Percentiles rank a stretch among this genome's conserved stretches.
Evolutionary conservation across 2,113 vertebrate genomes (phyloP).

Genomic region (Marcusenius ussheri): DNA sequence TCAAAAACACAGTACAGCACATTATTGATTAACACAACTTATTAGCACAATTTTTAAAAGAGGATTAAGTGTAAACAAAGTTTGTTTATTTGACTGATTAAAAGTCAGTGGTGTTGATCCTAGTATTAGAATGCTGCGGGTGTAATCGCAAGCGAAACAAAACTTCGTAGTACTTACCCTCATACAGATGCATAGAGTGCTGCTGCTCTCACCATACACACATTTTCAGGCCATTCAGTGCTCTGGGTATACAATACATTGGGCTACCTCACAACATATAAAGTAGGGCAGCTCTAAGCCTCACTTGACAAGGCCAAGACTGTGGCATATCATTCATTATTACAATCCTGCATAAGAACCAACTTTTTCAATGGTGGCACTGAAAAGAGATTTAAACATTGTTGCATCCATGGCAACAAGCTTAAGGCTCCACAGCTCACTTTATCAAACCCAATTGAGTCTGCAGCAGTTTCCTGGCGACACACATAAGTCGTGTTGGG

Average conservation of each 20-base stretch:
- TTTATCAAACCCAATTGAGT: neutral
- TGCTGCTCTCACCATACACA: neutral
- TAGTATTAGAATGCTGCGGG: neutral
- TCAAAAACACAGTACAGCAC: neutral
- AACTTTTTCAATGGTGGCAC: neutral
- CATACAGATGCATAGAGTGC: neutral
- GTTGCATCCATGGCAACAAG: neutral
- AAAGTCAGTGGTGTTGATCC: neutral
- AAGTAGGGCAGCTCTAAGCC: neutral
- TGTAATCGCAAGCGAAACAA: neutral
- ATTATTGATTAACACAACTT: neutral
- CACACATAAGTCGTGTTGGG: neutral
- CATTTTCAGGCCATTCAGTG: neutral
- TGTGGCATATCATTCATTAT: neutral
- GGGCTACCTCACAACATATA: neutral
- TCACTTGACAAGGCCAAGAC: neutral
- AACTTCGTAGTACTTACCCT: neutral
- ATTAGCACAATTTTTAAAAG: neutral
- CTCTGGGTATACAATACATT: neutral
- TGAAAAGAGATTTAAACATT: neutral
- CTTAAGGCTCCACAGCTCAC: neutral
- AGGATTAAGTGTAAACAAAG: neutral
- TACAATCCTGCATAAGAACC: neutral
- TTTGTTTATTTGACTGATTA: neutral
- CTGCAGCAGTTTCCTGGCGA: neutral